These are phyloP conservation scores for Acropternis orthonyx DNA, from an alignment of 2,797 vertebrate species.

Conservation along the genomic window DNA sequence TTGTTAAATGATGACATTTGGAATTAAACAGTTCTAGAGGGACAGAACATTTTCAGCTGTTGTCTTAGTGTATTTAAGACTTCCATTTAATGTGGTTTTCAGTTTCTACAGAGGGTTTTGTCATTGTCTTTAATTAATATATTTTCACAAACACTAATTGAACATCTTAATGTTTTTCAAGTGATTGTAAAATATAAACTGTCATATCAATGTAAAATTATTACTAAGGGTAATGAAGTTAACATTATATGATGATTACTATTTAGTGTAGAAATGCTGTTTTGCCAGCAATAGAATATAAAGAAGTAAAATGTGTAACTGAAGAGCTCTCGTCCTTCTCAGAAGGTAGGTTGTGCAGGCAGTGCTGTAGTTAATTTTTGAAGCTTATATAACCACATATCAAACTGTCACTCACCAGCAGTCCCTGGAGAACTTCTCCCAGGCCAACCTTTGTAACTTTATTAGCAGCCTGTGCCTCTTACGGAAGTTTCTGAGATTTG, in stretches of 20 bases:
- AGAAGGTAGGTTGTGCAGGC: background rate
- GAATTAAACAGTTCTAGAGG: background rate
- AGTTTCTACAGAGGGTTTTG: background rate
- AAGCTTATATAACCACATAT: background rate
- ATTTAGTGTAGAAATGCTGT: background rate
- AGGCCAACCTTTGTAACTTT: background rate
- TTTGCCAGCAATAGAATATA: background rate
- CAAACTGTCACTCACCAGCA: background rate
- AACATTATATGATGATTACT: background rate
- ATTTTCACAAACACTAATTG: background rate
- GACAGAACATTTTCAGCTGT: background rate
- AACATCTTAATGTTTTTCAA: background rate
- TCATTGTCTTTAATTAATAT: background rate
- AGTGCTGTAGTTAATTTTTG: background rate
- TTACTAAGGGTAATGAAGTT: background rate
- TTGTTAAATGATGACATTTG: constrained; percentile 12
- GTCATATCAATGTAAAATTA: background rate
- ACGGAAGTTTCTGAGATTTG: background rate
- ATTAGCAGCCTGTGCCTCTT: background rate
- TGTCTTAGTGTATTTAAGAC: background rate
- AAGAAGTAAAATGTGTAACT: background rate
- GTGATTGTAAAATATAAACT: background rate
- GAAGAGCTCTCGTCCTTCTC: background rate
- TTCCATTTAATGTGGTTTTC: background rate
- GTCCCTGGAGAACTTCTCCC: background rate